Conservation (phyloP, 1,140 invertebrate genomes). For the Stenopsyche tienmushanensis region DNA sequence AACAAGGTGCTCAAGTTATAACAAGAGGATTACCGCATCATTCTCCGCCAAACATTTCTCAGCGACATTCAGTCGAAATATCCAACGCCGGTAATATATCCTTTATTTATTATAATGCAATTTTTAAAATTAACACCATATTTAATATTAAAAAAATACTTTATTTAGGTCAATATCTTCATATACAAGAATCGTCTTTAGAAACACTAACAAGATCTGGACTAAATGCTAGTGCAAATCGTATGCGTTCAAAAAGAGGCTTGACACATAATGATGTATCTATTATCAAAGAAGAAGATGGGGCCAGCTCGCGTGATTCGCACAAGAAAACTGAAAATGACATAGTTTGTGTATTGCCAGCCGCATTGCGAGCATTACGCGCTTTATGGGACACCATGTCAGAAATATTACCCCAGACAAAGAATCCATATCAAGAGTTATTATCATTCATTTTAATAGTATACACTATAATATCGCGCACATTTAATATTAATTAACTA, state of each 20-base stretch:
- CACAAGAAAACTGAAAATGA: constrained; percentile 11
- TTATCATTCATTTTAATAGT: not conserved
- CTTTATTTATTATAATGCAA: not conserved
- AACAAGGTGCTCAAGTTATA: constrained; percentile 74
- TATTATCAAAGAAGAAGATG: constrained; percentile 62
- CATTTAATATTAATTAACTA: not conserved
- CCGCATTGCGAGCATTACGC: constrained; percentile 79
- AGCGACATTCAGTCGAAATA: constrained; percentile 86
- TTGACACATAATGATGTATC: constrained; percentile 28
- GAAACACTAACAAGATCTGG: constrained; percentile 75
- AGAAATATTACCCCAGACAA: constrained; percentile 37
- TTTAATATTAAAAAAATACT: not conserved
- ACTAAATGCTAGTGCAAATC: constrained; percentile 67
- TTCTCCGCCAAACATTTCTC: constrained; percentile 64
- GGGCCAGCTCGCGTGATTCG: constrained; percentile 46
- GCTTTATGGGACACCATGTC: constrained; percentile 90
- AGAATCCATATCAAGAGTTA: constrained; percentile 6
- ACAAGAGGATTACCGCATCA: constrained; percentile 50
- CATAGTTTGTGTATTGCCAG: constrained; percentile 76
- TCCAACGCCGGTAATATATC: constrained; percentile 61
- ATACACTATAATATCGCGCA: no score
- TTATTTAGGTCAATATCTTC: constrained; percentile 69
- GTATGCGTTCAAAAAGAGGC: constrained; percentile 59
- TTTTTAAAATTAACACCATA: constrained; percentile 1
- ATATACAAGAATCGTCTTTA: constrained; percentile 75